A percentile compares a stretch with the other conserved stretches of the same genome.
Conservation (phyloP, 2,113 vertebrate genomes). For the Elgaria multicarinata region DNA sequence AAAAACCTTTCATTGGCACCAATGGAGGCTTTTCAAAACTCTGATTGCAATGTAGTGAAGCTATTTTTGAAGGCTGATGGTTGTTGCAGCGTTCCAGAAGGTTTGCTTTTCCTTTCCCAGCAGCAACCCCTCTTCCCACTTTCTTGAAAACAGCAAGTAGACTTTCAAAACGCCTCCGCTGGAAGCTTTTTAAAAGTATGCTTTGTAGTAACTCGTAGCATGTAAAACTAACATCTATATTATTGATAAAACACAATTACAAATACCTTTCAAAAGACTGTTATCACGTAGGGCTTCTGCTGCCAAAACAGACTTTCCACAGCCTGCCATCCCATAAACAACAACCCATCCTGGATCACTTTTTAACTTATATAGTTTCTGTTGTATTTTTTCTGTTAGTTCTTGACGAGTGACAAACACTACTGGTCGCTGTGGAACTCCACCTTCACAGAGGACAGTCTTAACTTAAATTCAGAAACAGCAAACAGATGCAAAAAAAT, state of each 20-base stretch:
- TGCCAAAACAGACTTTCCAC: constrained; percentile 95
- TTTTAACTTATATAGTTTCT: constrained; percentile 82
- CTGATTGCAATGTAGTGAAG: no score
- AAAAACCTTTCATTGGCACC: no score
- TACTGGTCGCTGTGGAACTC: constrained; percentile 93
- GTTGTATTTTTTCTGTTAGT: constrained; percentile 82
- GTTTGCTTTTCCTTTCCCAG: no score
- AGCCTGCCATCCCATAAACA: constrained; percentile 96
- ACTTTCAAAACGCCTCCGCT: no score
- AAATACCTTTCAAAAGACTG: constrained; percentile 84
- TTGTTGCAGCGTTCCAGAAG: no score
- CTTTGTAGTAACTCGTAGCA: background rate
- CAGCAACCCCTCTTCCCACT: no score
- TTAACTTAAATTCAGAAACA: constrained; percentile 81
- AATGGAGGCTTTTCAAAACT: no score
- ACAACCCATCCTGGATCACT: constrained; percentile 89
- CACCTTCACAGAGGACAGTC: constrained; percentile 89
- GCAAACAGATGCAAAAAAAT: constrained; percentile 19
- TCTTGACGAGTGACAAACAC: constrained; percentile 90
- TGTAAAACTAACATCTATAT: background rate
- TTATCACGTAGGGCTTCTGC: constrained; percentile 91
- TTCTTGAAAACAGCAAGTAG: no score
- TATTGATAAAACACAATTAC: background rate
- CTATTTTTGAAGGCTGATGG: no score
- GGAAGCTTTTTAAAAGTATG: no score